Evolutionary conservation across 2,888 invertebrate species (phyloP).

Genomic region (Xanthorhoe designata): DNA sequence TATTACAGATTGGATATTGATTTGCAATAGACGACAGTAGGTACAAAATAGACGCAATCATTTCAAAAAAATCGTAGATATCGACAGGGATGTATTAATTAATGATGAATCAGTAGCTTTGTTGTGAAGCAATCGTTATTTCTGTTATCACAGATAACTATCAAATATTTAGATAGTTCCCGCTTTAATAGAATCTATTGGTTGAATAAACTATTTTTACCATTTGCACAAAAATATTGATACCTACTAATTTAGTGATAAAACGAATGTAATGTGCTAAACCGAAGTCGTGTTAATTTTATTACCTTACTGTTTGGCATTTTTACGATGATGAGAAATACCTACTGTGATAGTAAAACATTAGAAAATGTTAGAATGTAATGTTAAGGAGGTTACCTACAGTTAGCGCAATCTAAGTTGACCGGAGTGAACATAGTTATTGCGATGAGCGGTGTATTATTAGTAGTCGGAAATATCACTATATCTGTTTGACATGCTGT

Average conservation of each 20-base stretch:
- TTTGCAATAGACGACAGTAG: neutral
- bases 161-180: neutral
- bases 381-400: neutral
- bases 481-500: too few relatives aligned
- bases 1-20: neutral
- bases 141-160: neutral
- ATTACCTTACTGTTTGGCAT: slow-evolving; percentile 3
- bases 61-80: neutral
- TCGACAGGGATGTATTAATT: neutral
- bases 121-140: neutral
- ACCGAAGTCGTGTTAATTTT: slow-evolving; percentile 7
- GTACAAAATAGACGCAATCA: neutral
- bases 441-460: too few relatives aligned
- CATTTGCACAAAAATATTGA: neutral
- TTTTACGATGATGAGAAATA: neutral
- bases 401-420: too few relatives aligned
- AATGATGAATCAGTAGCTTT: neutral
- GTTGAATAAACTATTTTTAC: neutral
- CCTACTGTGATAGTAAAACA: neutral
- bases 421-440: too few relatives aligned
- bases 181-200: neutral
- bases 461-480: too few relatives aligned
- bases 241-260: slow-evolving; percentile 18
- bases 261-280: slow-evolving; percentile 17
- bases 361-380: neutral